Evolutionary conservation across 2,113 vertebrate genomes (phyloP).

Genomic region (Toxotes chatareus): DNA sequence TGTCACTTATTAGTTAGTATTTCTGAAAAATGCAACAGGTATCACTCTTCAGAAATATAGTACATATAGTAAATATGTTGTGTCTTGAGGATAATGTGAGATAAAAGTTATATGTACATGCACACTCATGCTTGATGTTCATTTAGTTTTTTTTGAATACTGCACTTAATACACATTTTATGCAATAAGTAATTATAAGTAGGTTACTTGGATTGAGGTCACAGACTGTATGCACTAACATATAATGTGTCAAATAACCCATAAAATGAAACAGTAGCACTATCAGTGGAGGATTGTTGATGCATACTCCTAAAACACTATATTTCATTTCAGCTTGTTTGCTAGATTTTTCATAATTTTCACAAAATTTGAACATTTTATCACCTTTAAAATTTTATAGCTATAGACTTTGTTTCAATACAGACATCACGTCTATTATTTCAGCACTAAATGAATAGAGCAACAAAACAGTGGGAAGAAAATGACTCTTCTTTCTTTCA

Average conservation of each 20-base stretch:
- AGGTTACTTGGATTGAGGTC: slow-evolving; percentile 31
- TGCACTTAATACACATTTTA: not conserved
- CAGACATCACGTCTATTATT: not conserved
- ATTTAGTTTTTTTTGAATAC: too few species aligned
- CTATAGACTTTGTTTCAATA: not conserved
- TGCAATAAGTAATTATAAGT: slow-evolving; percentile 22
- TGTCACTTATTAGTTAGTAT: too few species aligned
- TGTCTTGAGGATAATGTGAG: not conserved
- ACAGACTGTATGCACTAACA: not conserved
- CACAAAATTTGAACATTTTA: not conserved
- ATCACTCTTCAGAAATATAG: not conserved
- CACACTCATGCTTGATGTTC: too few species aligned
- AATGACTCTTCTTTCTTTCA: not conserved
- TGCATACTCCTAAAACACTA: not conserved
- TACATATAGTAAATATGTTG: not conserved
- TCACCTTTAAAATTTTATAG: not conserved
- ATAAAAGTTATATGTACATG: too few species aligned
- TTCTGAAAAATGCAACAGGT: too few species aligned
- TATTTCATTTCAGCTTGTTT: not conserved
- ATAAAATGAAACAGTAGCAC: not conserved
- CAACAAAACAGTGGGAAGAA: not conserved
- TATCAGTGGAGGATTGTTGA: not conserved
- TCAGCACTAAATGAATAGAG: not conserved
- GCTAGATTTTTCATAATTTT: slow-evolving; percentile 2
- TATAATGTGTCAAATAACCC: slow-evolving; percentile 9